A percentile compares a stretch with the other conserved stretches of the same genome.
phyloP scores from a whole-genome alignment of 2,888 invertebrate species.

The Megalurothrips usitatus region DNA sequence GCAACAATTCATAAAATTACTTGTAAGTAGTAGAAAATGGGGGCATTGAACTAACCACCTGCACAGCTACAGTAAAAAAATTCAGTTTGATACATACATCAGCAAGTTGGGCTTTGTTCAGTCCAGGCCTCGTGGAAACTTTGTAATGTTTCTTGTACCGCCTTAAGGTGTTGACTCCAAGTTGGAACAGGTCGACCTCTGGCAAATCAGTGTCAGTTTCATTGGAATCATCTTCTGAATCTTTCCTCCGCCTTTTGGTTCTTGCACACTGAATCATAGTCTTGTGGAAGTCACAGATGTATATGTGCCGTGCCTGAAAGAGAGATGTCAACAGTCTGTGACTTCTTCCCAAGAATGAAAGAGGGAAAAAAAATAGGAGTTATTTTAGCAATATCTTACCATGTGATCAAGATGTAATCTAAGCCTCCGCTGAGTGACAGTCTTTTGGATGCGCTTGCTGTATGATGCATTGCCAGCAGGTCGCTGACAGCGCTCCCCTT shows the following conservation, averaged over 20 bases:
- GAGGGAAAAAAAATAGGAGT: background rate
- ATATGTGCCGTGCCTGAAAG: conserved; percentile 81
- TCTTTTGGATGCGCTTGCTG: conserved; percentile 94
- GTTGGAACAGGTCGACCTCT: conserved; percentile 88
- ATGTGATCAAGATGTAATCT: conserved; percentile 80
- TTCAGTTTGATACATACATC: conserved; percentile 64
- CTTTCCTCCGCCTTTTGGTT: conserved; percentile 83
- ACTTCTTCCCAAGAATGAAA: background rate
- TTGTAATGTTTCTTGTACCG: conserved; percentile 93
- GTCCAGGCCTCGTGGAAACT: conserved; percentile 81
- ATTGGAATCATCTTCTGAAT: conserved; percentile 91
- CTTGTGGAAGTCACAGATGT: conserved; percentile 96
- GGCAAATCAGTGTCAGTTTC: conserved; percentile 88
- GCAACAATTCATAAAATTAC: conserved; percentile 30
- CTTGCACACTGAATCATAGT: conserved; percentile 93
- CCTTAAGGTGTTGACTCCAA: conserved; percentile 90
- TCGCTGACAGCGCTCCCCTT: conserved; percentile 78
- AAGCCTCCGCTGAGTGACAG: conserved; percentile 83
- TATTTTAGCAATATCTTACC: conserved; percentile 49
- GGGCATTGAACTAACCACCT: background rate
- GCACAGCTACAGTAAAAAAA: conserved; percentile 16
- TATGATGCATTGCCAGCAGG: conserved; percentile 92
- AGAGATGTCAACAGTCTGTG: conserved; percentile 2
- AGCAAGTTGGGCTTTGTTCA: conserved; percentile 92
- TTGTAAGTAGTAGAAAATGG: background rate